Conservation (phyloP, 2,113 vertebrate genomes). For the Porphyrio hochstetteri region DNA sequence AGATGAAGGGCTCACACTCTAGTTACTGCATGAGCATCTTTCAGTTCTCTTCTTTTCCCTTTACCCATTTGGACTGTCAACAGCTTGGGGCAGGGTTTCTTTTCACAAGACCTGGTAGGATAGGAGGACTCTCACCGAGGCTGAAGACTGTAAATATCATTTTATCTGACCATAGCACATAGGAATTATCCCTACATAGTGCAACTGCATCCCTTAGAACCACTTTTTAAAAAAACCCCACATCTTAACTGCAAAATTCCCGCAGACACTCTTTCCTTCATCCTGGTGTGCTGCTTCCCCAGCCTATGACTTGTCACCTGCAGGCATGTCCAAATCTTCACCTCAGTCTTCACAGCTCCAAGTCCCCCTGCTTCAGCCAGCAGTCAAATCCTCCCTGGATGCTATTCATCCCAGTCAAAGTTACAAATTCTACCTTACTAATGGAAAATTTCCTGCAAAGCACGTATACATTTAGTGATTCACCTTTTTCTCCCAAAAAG, state of each 20-base stretch:
- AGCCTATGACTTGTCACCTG: neutral
- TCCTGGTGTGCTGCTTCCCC: neutral
- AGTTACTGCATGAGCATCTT: neutral
- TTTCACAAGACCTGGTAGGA: neutral
- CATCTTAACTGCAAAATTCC: neutral
- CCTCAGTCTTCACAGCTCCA: neutral
- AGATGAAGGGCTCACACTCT: neutral
- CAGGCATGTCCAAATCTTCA: neutral
- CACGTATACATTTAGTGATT: neutral
- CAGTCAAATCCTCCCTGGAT: neutral
- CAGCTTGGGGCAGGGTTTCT: neutral
- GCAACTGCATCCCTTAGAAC: neutral
- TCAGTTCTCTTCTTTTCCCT: neutral
- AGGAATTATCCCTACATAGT: neutral
- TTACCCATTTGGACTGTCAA: neutral
- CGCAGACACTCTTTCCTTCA: neutral
- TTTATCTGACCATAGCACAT: neutral
- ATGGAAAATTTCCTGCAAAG: neutral
- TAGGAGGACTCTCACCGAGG: neutral
- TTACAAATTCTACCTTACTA: neutral
- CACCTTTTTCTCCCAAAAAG: neutral
- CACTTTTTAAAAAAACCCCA: neutral
- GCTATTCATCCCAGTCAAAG: neutral
- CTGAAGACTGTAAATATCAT: neutral
- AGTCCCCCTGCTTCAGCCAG: fast-evolving